Percentiles rank a stretch among this genome's conserved stretches.
phyloP scores from a whole-genome alignment of 2,888 invertebrate genomes.

The Ochropleura leucogaster region DNA sequence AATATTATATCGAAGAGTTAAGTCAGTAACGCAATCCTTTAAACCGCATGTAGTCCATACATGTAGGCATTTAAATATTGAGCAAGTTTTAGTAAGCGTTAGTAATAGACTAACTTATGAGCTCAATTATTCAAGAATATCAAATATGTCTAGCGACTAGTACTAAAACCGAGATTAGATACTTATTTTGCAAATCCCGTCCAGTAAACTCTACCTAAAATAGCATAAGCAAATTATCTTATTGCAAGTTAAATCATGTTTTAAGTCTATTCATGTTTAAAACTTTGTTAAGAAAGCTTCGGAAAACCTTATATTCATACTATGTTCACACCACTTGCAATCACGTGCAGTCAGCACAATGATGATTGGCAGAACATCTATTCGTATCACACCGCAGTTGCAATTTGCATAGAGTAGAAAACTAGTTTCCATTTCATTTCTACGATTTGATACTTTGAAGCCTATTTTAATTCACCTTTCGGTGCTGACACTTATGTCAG shows the following conservation, averaged over 20 bases:
- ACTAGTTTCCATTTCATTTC: not conserved
- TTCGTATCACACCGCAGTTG: slow-evolving; percentile 7
- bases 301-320: not conserved
- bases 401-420: slow-evolving; percentile 20
- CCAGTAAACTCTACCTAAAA: not conserved
- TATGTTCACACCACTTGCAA: slow-evolving; percentile 14
- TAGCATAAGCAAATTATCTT: not conserved
- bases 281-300: not conserved
- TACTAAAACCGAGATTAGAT: not conserved
- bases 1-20: not conserved
- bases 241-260: not conserved
- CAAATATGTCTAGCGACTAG: not conserved
- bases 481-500: not conserved
- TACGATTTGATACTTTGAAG: not conserved
- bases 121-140: slow-evolving; percentile 34
- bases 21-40: slow-evolving; percentile 13
- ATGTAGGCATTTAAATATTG: slow-evolving; percentile 36
- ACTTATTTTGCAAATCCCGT: not conserved
- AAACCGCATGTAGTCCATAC: not conserved
- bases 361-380: slow-evolving; percentile 41
- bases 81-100: slow-evolving; percentile 13
- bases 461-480: not conserved
- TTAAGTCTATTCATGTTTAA: not conserved
- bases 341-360: slow-evolving; percentile 13
- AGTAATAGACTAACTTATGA: slow-evolving; percentile 3